Base-by-base conservation (phyloP, 2,888 invertebrate species). In the Tipula confusa region DNA sequence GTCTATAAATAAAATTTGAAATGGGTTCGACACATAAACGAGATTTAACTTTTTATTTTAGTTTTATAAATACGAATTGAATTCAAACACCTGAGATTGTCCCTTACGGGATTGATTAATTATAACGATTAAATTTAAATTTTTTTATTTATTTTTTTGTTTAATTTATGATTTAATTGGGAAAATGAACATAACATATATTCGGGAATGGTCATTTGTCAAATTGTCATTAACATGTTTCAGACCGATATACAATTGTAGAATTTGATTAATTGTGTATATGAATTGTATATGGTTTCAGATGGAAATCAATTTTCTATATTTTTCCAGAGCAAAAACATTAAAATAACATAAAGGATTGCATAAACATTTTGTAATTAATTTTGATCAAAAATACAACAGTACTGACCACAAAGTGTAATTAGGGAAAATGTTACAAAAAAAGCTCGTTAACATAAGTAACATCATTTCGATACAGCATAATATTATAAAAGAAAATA, bases 1-100 rank as follows among this genome's bases (percentile, higher is more conserved):
- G 13, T 38, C 64, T 18, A 24, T 9, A 24, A n/a, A 64, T 64
- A 64, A 24, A 64, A 64, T 13, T 64, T 64, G 64, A 64, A 64
- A 64, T 64, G 64, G 64, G 64, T 64, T 64, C 24, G 64, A 64
- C 64, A 64, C 9, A n/a, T 1, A 9, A 64, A 64, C 24, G 24
- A 64, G 64, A 24, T 24, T 64, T 64, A 24, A 64, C n/a, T 64
- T 24, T 64, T 64, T 9, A 9, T 24, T 24, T 64, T 24, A 18
- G 64, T 24, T 18, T 18, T 24, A 64, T 9, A 48, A 1, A 18
- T 15, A 18, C 5, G 24, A 64, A 64, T 64, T 64, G 24, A 64
- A 64, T 64, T 64, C 24, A 64, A 64, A 64, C 64, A 64, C 64
- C 64, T 64, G 64, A 64, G 64, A 64, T 64, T 64, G 64, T 64